phyloP scores from a whole-genome alignment of 2,113 vertebrate species.

The Hymenochirus boettgeri region DNA sequence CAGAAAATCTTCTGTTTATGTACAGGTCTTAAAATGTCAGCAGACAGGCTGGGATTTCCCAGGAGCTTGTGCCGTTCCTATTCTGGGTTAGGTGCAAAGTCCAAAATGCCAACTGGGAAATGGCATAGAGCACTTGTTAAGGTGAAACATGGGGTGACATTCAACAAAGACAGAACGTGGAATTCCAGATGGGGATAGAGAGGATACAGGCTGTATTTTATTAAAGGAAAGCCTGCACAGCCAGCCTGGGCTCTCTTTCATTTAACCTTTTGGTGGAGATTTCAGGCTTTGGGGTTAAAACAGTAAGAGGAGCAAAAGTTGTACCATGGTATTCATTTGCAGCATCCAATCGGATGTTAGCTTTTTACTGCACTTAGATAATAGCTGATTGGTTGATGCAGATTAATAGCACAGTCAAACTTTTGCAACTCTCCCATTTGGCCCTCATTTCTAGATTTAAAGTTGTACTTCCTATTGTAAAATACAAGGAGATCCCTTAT shows the following conservation, averaged over 20 bases:
- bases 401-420: too few species aligned
- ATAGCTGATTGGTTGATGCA: too few species aligned
- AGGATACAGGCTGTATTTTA: neutral
- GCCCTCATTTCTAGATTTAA: too few species aligned
- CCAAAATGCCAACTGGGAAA: slow-evolving; percentile 25
- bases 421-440: too few species aligned
- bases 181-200: neutral
- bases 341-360: too few species aligned
- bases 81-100: slow-evolving; percentile 23
- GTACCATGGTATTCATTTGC: too few species aligned
- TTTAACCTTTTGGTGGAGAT: too few species aligned
- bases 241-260: neutral
- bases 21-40: slow-evolving; percentile 16
- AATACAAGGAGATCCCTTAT: too few species aligned
- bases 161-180: neutral
- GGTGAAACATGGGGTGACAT: slow-evolving; percentile 11
- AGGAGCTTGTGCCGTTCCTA: slow-evolving; percentile 3
- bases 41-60: slow-evolving; percentile 34
- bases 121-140: neutral
- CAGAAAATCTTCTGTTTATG: slow-evolving; percentile 36
- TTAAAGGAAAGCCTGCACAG: neutral
- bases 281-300: too few species aligned
- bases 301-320: too few species aligned
- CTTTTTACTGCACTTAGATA: too few species aligned
- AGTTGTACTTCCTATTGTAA: too few species aligned